Base-by-base conservation (phyloP, 2,888 invertebrate genomes). In the Dynastes maya region DNA sequence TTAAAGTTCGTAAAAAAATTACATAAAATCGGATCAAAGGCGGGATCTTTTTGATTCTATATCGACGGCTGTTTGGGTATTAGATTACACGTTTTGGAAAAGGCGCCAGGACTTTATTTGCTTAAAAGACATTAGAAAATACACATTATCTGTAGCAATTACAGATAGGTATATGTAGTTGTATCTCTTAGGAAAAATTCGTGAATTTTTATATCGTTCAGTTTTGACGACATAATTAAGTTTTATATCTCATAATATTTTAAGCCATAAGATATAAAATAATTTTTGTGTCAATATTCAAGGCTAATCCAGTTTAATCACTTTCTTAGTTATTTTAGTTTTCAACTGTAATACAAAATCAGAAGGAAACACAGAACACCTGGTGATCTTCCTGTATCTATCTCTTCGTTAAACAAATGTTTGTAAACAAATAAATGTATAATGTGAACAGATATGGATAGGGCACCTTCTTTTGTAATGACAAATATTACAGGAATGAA, bases 1-100 rank as follows among this genome's bases (percentile, higher is more conserved):
- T 68, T 51, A 68, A 51, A 51, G 29, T 51, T 68, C 45, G 65
- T 27, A 51, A 51, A 68, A 68, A n/a, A 29, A 51, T 68, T 22
- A 22, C 27, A 68, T 53, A n/a, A 29, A 51, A n/a, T 49, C 13
- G 13, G 51, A 29, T 68, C 51, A 53, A 27, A 68, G 27, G 51
- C 27, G 27, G 13, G 27, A 53, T 29, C 9, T 51, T 65, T 67
- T 58, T 58, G 22, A 45, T 11, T 45, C 22, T 22, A 9, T n/a
- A 58, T 58, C 16, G 40, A 49, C 22, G 22, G 16, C 16, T 67
- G 22, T 16, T 22, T 40, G 13, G 9, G 9, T 67, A 67, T 67
- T 16, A 22, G 16, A 11, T 67, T 67, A 67, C 40, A n/a, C 11
- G n/a, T 40, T 22, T 16, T 22, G 9, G 40, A 9, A 67, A 67